Percentiles rank a stretch among this genome's conserved stretches.
These are phyloP conservation scores for Tapirus terrestris DNA, from an alignment of 2,113 vertebrate genomes.

Conservation along the genomic window DNA sequence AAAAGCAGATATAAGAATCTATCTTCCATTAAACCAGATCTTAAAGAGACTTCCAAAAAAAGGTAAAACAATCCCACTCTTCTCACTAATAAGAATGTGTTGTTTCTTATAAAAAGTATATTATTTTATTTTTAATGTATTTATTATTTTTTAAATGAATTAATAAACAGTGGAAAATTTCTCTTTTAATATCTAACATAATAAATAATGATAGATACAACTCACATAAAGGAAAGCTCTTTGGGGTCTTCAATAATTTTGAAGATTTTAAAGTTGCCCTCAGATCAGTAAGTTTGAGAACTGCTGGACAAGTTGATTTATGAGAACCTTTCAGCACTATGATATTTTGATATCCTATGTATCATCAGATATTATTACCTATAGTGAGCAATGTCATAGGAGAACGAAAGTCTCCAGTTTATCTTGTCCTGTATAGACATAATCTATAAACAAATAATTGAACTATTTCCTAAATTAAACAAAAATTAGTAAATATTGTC, in stretches of 20 bases:
- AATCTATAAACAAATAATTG: conserved; percentile 5
- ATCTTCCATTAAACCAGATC: neutral
- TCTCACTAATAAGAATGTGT: neutral
- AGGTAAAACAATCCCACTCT: neutral
- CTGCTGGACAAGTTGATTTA: neutral
- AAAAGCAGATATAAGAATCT: neutral
- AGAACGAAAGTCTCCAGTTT: neutral
- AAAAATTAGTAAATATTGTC: conserved; percentile 28
- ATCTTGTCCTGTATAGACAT: neutral
- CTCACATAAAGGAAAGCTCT: neutral
- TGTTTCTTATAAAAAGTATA: neutral
- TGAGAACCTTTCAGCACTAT: neutral
- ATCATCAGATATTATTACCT: neutral
- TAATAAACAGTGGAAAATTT: neutral
- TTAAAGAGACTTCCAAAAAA: neutral
- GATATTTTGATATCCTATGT: neutral
- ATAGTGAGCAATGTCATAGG: neutral
- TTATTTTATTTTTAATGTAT: neutral
- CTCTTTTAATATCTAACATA: neutral
- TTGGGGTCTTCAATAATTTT: neutral
- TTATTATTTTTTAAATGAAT: neutral
- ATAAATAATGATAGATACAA: neutral
- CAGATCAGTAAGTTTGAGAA: neutral
- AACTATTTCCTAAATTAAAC: conserved; percentile 27
- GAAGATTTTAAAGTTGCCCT: neutral